Evolutionary conservation across 2,113 vertebrate genomes (phyloP), one percentile per base, ranked within the genome.

Genomic region (Podarcis cretensis): DNA sequence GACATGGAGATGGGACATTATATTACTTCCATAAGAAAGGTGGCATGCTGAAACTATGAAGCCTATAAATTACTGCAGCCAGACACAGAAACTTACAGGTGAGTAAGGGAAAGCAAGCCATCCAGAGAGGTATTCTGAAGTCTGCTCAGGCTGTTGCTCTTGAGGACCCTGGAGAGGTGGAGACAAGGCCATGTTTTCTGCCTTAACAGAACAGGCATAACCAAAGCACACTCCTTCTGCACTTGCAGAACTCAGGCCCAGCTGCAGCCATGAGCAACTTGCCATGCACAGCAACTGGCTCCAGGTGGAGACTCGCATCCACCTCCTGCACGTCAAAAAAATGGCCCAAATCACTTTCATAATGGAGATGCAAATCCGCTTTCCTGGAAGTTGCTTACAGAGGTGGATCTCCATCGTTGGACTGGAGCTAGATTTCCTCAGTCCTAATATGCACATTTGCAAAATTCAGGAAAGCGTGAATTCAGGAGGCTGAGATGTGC

Each of bases 81-180:
- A 30, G 59, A n/a, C 57, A 40, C 12, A 75, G 57, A 48, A 63
- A 95, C 96, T 92, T 96, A 97, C 96, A 97, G 91, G 86, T 94
- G 85, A 90, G 91, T 92, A 48, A 97, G 94, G 68, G 93, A 90
- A 9, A 95, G 82, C 87, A 97, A 91, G 75, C 94, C 95, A 89
- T 96, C 89, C 88, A 96, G 95, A 1, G 95, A 95, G 48, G 6
- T 80, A 54, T 95, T 96, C 83, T 69, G 84, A 88, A 97, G 85
- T 48, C 57, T 68, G 4, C 1, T 87, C 91, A 97, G 83, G 10
- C 59, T 1, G 20, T 96, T 97, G 85, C 88, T 81, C 73, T 75
- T 91, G 73, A 96, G 91, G 63, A 94, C 81, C 90, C 95, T 96
- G 84, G 27, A 95, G 92, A 23, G 68, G 25, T 63, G 86, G 40